Base-by-base conservation (phyloP, 1,140 invertebrate species). In the Apis laboriosa region DNA sequence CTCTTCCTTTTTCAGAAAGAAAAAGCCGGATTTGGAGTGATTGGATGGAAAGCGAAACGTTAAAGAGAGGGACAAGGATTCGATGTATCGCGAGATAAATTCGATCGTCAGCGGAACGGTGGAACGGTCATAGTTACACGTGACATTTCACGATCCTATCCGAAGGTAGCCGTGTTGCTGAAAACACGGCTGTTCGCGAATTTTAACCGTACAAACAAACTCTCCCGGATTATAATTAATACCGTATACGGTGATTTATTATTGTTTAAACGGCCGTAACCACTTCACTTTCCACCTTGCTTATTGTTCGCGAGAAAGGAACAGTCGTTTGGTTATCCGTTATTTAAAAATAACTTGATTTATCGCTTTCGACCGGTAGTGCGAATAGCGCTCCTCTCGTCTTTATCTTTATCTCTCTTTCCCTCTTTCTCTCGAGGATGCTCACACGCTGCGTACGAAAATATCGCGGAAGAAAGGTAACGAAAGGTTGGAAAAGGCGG, bases 71-170 rank as follows among this genome's bases (percentile, higher is more conserved):
- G 56, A 80, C 63, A 61, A 73, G 17, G 56, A 63, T 63, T 80
- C 49, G 68, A 80, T 80, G 58, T n/a, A 74, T 51, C 78, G 70
- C 68, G 13, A 53, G 78, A 80, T 73, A 80, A 73, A 61, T 60
- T 71, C 49, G 51, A 73, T 73, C 77, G 21, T 49, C 56, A 51
- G 55, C n/a, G 0, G 34, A 34, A 60, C 72, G 56, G 67, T 15
- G 61, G 67, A 34, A 51, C 55, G 43, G 64, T 71, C 64, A 49
- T 55, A 70, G 43, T 71, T 56, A 15, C 68, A 55, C 77, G 15
- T 80, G 58, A 72, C 77, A 73, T 80, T 80, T 80, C 70, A 73
- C 68, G 78, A 80, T 55, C 24, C 24, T 24, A 24, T 24, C 66
- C 24, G 58, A 80, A 80, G 73, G 78, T 73, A 75, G 49, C 60